These are phyloP conservation scores for Drosophila quinaria DNA, from an alignment of 2,888 invertebrate genomes.

Conservation along the genomic window DNA sequence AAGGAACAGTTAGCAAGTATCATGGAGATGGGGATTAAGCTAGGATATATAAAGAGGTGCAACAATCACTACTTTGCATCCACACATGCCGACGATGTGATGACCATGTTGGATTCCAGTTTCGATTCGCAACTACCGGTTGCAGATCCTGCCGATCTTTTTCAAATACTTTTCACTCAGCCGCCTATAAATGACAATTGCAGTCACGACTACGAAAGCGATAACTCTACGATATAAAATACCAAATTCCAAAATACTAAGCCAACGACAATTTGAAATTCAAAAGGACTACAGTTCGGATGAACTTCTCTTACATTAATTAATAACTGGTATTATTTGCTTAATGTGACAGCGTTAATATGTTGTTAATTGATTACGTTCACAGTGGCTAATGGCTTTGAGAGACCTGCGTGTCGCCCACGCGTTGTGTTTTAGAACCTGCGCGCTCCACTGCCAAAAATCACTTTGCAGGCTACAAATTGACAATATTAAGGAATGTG, in stretches of 20 bases:
- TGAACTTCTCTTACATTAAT: not conserved
- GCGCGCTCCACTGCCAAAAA: conserved; percentile 66
- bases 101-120: not conserved
- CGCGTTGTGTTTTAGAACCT: conserved; percentile 35
- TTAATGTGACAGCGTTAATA: conserved; percentile 13
- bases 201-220: not conserved
- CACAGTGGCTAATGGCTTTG: conserved; percentile 32
- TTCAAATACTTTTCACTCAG: not conserved
- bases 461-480: conserved; percentile 61
- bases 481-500: conserved; percentile 29
- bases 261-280: not conserved
- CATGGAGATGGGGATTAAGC: conserved; percentile 3
- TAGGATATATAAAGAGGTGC: conserved; percentile 26
- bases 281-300: not conserved
- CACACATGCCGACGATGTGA: conserved; percentile 23
- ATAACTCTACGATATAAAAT: not conserved
- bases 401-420: conserved; percentile 23
- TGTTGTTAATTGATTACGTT: conserved; percentile 34
- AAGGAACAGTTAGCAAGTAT: not conserved
- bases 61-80: conserved; percentile 18
- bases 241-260: not conserved
- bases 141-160: not conserved
- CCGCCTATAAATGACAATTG: not conserved
- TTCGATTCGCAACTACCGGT: too few relatives aligned
- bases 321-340: not conserved